These are phyloP conservation scores for Lateolabrax maculatus DNA, from an alignment of 2,797 vertebrate genomes.

Conservation along the genomic window DNA sequence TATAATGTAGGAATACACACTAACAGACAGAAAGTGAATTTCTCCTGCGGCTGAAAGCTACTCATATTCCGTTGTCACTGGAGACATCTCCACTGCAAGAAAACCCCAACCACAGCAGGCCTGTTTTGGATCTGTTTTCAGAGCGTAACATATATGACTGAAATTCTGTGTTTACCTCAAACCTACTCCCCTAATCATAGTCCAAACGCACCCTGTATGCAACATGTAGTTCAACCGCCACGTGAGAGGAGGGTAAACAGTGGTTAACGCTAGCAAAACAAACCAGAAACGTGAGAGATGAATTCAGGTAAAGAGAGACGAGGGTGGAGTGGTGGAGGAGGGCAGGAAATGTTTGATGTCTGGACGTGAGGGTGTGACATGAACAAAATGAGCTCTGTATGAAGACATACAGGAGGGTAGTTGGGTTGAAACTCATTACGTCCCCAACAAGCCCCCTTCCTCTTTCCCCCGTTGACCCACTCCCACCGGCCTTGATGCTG, in stretches of 20 bases:
- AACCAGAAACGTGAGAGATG: conserved; percentile 67
- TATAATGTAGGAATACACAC: background rate
- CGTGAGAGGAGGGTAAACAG: conserved; percentile 63
- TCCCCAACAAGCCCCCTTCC: conserved; percentile 50
- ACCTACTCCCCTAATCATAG: conserved; percentile 64
- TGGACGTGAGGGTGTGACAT: conserved; percentile 55
- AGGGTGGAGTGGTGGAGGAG: conserved; percentile 22
- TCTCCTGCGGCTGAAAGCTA: background rate
- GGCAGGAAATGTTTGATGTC: conserved; percentile 67
- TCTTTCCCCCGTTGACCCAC: background rate
- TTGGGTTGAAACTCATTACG: conserved; percentile 50
- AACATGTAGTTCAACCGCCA: conserved; percentile 40
- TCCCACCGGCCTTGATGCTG: conserved; percentile 47
- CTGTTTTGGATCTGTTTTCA: conserved; percentile 23
- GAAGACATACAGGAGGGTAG: conserved; percentile 48
- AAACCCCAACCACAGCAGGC: background rate
- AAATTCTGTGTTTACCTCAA: conserved; percentile 71
- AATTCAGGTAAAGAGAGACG: conserved; percentile 64
- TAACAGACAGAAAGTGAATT: background rate
- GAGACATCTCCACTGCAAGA: conserved; percentile 22
- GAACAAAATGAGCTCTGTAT: conserved; percentile 62
- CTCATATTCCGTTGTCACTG: conserved; percentile 12
- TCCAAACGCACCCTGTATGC: conserved; percentile 19
- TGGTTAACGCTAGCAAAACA: conserved; percentile 68
- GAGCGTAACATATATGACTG: conserved; percentile 61